Base-by-base conservation (phyloP, 2,888 invertebrate genomes). In the Drosophila ustulata region DNA sequence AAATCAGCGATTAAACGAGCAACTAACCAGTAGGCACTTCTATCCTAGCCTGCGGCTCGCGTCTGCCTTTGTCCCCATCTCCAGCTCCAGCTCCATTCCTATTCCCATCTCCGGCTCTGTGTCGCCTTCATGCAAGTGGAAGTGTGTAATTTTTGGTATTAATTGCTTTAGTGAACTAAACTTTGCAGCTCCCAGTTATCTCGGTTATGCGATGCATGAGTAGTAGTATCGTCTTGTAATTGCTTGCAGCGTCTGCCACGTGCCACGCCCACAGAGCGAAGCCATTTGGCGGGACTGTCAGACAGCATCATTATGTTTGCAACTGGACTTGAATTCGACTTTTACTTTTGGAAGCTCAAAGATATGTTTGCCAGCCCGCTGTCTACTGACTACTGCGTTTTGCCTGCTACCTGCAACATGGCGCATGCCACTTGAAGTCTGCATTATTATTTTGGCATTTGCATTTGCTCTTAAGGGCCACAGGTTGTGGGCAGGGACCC, bases 1-100 rank as follows among this genome's bases (percentile, higher is more conserved):
- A 87, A 87, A 87, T 87, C 89, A 88, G 82, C 89, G 82, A 89
- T 87, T 87, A 86, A 87, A 66, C 84, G 83, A 71, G 66, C 82
- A 80, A 88, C 79, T 78, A 88, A 86, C 83, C 82, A 83, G 65
- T 66, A 68, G 56, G 46, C 78, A 63, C 71, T 71, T 73, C 56
- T 72, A 80, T 78, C 73, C 41, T 43, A 18, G 80, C 80, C 86
- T 61, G 69, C 65, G 64, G 80, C 70, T 50, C 46, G 43, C 50
- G 43, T 64, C 57, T 50, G 28, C 66, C 65, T 57, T 23, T 30
- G 4, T 45, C 11, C 43, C 41, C 18, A 18, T 7, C 43, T 30
- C 18, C 37, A 28, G 18, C 18, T 18, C 46, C 41, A 8, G 18
- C 23, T 18, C 18, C 18, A 18, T 18, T 18, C 18, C 18, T 18